Evolutionary conservation across 2,797 vertebrate species (phyloP).

Genomic region (Sebastes oblongus): DNA sequence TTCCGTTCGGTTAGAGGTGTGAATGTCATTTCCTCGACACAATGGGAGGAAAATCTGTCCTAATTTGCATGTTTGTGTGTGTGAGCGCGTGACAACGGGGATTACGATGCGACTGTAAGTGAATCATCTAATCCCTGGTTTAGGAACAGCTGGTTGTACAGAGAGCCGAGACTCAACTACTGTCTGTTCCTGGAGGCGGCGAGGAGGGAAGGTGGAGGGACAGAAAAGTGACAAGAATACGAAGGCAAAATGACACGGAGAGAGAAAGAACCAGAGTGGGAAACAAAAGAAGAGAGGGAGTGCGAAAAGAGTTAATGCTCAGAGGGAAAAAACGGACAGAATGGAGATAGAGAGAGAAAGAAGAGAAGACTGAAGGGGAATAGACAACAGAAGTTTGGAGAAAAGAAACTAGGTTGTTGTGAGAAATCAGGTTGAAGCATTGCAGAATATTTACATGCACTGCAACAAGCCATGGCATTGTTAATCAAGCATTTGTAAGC

Average conservation of each 20-base stretch:
- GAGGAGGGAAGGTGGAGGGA: conserved; percentile 23
- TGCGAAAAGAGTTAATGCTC: neutral
- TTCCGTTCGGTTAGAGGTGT: conserved; percentile 29
- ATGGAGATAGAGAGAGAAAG: neutral
- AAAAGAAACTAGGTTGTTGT: neutral
- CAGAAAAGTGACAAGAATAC: conserved; percentile 5
- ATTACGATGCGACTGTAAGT: conserved; percentile 63
- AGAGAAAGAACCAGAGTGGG: neutral
- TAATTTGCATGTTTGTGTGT: conserved; percentile 61
- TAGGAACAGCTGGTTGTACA: conserved; percentile 53
- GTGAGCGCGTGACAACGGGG: conserved; percentile 32
- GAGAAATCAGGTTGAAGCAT: neutral
- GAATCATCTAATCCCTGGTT: conserved; percentile 64
- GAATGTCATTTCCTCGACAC: conserved; percentile 46
- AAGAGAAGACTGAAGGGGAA: neutral
- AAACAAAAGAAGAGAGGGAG: neutral
- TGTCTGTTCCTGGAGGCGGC: conserved; percentile 45
- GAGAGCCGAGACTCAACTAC: conserved; percentile 30
- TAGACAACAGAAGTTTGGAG: neutral
- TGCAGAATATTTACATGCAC: neutral
- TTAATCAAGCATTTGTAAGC: conserved; percentile 1
- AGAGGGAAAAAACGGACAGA: neutral
- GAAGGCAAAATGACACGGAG: neutral
- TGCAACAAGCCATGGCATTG: neutral
- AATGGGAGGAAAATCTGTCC: conserved; percentile 45